These are phyloP conservation scores for Aphidius colemani DNA, from an alignment of 2,888 invertebrate species.

Conservation along the genomic window DNA sequence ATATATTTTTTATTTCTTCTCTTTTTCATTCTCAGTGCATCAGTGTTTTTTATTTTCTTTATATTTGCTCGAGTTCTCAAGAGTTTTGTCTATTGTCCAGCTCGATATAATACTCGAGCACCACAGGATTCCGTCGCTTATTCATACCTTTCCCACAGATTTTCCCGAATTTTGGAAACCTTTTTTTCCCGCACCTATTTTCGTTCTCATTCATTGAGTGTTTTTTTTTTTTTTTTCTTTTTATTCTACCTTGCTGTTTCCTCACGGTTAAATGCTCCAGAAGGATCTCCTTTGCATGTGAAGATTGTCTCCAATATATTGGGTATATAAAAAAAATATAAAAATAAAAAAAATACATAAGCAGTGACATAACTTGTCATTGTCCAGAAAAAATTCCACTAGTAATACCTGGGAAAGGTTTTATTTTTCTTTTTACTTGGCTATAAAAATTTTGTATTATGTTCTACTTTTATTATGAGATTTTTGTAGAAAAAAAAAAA, in stretches of 20 bases:
- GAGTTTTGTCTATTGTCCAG: conserved; percentile 34
- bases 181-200: conserved; percentile 35
- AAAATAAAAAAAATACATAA: no score
- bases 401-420: no score
- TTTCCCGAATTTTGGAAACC: conserved; percentile 52
- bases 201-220: conserved; percentile 25
- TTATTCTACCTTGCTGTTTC: neutral
- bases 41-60: conserved; percentile 13
- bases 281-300: neutral
- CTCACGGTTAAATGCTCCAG: no score
- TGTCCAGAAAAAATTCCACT: no score
- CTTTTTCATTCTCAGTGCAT: conserved; percentile 26
- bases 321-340: neutral
- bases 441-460: no score
- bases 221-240: conserved; percentile 12
- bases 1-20: conserved; percentile 21
- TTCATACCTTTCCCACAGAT: conserved; percentile 51
- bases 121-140: conserved; percentile 42
- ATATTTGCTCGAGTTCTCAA: conserved; percentile 28
- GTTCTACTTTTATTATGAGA: no score
- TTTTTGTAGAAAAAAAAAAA: no score
- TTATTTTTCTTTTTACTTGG: no score
- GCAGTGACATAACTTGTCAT: no score
- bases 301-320: conserved; percentile 1
- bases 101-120: conserved; percentile 47